A percentile compares a stretch with the other conserved stretches of the same genome.
Evolutionary conservation across 2,113 vertebrate species (phyloP).

Genomic region (Mustelus asterias): DNA sequence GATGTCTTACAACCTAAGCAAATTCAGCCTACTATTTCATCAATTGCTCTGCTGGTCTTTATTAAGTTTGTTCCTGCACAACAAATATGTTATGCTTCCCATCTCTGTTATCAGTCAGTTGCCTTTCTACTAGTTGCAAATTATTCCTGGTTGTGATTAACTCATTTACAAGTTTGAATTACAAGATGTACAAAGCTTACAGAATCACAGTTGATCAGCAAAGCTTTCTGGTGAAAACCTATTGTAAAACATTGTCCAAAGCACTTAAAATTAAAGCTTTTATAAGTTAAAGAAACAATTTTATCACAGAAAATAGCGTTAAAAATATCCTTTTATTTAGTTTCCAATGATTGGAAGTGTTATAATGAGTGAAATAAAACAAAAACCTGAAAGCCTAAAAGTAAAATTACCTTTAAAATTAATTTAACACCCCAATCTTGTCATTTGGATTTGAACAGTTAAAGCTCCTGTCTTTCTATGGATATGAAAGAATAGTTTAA

Average conservation of each 20-base stretch:
- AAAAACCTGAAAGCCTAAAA: conserved; percentile 1
- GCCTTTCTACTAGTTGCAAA: background rate
- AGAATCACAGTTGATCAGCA: background rate
- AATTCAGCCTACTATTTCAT: background rate
- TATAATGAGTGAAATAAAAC: background rate
- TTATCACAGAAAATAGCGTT: background rate
- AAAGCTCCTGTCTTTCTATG: background rate
- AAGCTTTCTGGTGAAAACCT: background rate
- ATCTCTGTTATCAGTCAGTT: background rate
- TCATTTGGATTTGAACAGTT: background rate
- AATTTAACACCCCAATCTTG: background rate
- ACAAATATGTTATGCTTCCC: background rate
- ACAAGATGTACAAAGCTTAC: background rate
- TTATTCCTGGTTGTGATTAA: background rate
- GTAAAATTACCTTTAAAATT: background rate
- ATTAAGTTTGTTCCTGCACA: background rate
- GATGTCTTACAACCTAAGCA: background rate
- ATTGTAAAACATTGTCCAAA: background rate
- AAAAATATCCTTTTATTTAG: background rate
- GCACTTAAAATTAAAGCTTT: background rate
- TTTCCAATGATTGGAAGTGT: background rate
- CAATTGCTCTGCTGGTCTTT: background rate
- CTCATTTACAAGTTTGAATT: background rate
- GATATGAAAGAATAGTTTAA: conserved; percentile 24
- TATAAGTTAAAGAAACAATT: background rate